Percentiles rank a stretch among this genome's conserved stretches.
Evolutionary conservation across 2,888 invertebrate genomes (phyloP).

Genomic region (Timema podura): DNA sequence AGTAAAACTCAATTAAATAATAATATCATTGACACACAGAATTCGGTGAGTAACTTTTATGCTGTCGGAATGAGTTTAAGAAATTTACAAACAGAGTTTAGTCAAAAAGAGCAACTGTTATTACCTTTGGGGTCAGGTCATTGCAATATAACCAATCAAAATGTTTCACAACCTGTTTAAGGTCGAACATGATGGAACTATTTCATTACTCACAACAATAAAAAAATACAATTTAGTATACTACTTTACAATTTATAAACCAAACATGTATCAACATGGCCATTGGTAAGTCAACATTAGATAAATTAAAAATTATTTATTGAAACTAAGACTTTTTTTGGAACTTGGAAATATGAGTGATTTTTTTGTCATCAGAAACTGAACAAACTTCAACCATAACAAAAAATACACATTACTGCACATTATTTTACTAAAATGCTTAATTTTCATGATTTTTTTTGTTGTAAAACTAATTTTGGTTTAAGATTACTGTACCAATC

Average conservation of each 20-base stretch:
- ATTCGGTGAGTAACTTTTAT: conserved; percentile 22
- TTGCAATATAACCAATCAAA: not conserved
- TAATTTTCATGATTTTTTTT: too few species aligned
- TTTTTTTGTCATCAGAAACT: too few species aligned
- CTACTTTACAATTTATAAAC: not conserved
- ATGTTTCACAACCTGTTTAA: not conserved
- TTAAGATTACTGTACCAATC: too few species aligned
- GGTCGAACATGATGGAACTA: not conserved
- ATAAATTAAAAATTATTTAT: too few species aligned
- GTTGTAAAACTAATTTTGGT: too few species aligned
- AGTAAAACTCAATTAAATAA: not conserved
- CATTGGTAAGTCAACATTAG: too few species aligned
- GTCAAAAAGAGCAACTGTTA: conserved; percentile 20
- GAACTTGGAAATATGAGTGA: too few species aligned
- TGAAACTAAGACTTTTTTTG: too few species aligned
- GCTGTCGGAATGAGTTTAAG: conserved; percentile 27
- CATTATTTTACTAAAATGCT: too few species aligned
- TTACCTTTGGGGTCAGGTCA: conserved; percentile 22
- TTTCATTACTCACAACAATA: not conserved
- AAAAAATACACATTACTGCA: too few species aligned
- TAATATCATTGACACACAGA: not conserved
- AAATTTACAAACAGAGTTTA: conserved; percentile 14
- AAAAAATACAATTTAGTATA: not conserved
- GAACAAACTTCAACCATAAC: too few species aligned
- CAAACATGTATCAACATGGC: too few species aligned